Evolutionary conservation across 53 echinoderm and acorn worm genomes (phyloP).

Genomic region (Astropecten irregularis): DNA sequence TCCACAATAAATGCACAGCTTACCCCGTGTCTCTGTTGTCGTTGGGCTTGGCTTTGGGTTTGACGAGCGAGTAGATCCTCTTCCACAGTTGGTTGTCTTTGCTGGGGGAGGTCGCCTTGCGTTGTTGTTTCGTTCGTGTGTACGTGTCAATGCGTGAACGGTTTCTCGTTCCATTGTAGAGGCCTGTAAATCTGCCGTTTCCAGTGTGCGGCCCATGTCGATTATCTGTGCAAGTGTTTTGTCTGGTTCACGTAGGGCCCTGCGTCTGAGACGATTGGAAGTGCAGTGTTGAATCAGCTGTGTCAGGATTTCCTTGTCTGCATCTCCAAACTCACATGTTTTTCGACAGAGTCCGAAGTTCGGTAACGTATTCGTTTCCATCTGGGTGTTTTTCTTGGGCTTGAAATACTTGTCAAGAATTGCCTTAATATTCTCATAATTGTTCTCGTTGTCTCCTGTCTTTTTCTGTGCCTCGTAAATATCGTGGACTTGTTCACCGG

Average conservation of each 20-base stretch:
- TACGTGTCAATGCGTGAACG: background rate
- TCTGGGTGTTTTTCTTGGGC: conserved; percentile 5
- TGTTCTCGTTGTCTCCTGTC: background rate
- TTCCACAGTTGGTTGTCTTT: background rate
- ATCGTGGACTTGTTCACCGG: background rate
- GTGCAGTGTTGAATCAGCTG: conserved; percentile 45
- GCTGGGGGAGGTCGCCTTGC: too few relatives aligned
- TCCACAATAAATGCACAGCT: background rate
- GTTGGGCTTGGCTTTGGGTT: background rate
- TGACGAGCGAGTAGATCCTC: background rate
- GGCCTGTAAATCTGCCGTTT: conserved; percentile 26
- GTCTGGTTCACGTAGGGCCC: conserved; percentile 38
- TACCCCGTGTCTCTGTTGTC: background rate
- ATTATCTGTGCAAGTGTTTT: conserved; percentile 33
- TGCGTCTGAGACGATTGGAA: conserved; percentile 25
- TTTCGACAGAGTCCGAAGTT: background rate
- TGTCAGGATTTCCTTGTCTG: conserved; percentile 31
- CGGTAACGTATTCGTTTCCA: conserved; percentile 10
- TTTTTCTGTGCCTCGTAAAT: conserved; percentile 17
- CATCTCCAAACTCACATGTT: background rate
- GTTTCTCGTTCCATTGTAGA: background rate
- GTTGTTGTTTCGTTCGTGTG: background rate
- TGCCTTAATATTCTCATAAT: background rate
- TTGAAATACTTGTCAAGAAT: background rate
- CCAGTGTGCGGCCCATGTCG: conserved; percentile 14